Conservation (phyloP, 2,113 vertebrate species). For the Heteronetta atricapilla region DNA sequence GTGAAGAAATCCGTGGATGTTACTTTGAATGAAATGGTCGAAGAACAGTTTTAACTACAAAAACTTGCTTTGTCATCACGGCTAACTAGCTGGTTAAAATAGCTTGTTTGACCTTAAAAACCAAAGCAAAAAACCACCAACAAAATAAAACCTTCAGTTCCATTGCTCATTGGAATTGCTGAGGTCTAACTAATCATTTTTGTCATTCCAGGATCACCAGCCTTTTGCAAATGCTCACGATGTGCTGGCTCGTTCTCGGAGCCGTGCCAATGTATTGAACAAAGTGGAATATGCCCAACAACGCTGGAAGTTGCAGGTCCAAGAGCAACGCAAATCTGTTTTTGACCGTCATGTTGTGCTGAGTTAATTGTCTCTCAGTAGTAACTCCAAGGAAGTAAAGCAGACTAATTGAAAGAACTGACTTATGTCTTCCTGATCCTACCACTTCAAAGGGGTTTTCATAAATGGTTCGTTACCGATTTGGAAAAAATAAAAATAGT, state of each 20-base stretch:
- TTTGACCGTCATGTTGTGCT: conserved; percentile 97
- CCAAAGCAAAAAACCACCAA: fast-evolving
- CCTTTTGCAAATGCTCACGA: conserved; percentile 96
- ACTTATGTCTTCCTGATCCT: conserved; percentile 56
- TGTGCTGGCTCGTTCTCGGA: conserved; percentile 90
- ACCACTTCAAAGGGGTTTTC: conserved; percentile 26
- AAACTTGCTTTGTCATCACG: not conserved
- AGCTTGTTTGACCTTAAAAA: not conserved
- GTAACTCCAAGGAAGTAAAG: not conserved
- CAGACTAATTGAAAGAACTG: conserved; percentile 42
- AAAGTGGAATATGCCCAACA: conserved; percentile 98
- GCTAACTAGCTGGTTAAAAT: not conserved
- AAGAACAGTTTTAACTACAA: not conserved
- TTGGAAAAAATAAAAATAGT: not conserved
- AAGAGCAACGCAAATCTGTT: conserved; percentile 97
- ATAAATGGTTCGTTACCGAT: conserved; percentile 47
- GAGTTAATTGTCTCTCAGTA: conserved; percentile 80
- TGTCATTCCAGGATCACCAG: conserved; percentile 89
- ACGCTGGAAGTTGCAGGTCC: conserved; percentile 97
- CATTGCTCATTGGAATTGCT: not conserved
- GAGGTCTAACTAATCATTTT: not conserved
- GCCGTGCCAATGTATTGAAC: conserved; percentile 93
- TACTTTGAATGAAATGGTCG: not conserved
- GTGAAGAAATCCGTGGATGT: not conserved
- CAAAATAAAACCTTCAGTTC: not conserved